Evolutionary conservation across 2,113 vertebrate genomes (phyloP), one percentile per base, ranked within the genome.

Genomic region (Corythaeola cristata): DNA sequence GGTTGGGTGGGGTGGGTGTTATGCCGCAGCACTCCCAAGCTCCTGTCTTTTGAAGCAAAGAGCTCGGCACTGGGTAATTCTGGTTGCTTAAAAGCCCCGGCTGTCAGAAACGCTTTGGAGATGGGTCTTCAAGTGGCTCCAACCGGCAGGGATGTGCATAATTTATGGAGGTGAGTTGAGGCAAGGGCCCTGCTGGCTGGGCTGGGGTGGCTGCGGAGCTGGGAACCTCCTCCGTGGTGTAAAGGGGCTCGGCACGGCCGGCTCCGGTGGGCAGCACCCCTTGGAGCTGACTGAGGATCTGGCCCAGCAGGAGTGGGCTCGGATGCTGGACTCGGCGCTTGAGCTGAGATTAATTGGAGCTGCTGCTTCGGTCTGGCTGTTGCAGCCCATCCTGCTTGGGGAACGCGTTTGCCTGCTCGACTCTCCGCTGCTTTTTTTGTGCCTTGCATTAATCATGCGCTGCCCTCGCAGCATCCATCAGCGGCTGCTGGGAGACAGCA

Each of bases 41-140:
- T 95, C 66, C 89, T 78, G 64, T 47, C 32, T 95, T 84, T 50
- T 27, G 69, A 86, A 94, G 91, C 59, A 26, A 79, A 19, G 81
- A 92, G 79, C 87, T 91, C 24, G 5, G 75, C 73, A 52, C 82
- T 44, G 47, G 85, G 94, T 94, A 92, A 95, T 95, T 96, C 94
- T 77, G 80, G 87, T 87, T 83, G 79, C 93, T 96, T 97, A 97
- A 97, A 97, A 97, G 97, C 97, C 80, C 91, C 1, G 32, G 83
- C 96, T 97, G 97, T 97, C 97, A 97, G 89, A 96, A 97, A 64
- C 8, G 62, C 83, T 97, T 97, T 97, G 95, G 94, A 97, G 58
- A 95, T 53, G 75, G 85, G 80, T 56, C 96, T 97, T 97, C 96
- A 96, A 92, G 94, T 16, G 22, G 87, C 79, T 90, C 88, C 22